Percentiles rank a stretch among this genome's conserved stretches.
These are phyloP conservation scores for Prinia subflava DNA, from an alignment of 2,113 vertebrate genomes.

Conservation along the genomic window DNA sequence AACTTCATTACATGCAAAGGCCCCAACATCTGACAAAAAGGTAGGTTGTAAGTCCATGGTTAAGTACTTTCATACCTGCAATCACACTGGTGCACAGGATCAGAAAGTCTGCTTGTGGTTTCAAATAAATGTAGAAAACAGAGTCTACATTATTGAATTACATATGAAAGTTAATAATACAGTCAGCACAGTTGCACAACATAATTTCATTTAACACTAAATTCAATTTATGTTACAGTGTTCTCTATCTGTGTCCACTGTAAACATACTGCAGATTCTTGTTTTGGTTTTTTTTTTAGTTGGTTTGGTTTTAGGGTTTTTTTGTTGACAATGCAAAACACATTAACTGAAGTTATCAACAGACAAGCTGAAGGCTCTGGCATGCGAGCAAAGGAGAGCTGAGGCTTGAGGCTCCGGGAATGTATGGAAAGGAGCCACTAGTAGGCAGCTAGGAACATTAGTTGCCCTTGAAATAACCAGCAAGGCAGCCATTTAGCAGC, in stretches of 20 bases:
- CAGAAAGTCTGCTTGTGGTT: background rate
- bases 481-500: background rate
- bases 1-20: background rate
- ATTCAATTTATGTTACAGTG: conserved; percentile 38
- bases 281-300: background rate
- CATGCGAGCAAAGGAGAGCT: background rate
- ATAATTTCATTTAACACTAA: conserved; percentile 38
- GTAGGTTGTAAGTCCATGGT: background rate
- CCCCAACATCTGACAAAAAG: background rate
- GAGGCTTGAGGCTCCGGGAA: background rate
- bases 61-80: background rate
- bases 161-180: conserved; percentile 27
- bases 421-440: background rate
- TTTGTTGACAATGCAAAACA: conserved; percentile 17
- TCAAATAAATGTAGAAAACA: conserved; percentile 12
- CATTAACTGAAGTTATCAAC: background rate
- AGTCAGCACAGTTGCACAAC: background rate
- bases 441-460: background rate
- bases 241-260: background rate
- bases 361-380: conserved; percentile 12
- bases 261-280: background rate
- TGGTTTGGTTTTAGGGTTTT: background rate
- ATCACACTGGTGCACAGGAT: background rate
- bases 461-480: background rate
- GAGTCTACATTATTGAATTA: conserved; percentile 12